These are phyloP conservation scores for Thoracochromis brauschi DNA, from an alignment of 2,113 vertebrate species.

Conservation along the genomic window DNA sequence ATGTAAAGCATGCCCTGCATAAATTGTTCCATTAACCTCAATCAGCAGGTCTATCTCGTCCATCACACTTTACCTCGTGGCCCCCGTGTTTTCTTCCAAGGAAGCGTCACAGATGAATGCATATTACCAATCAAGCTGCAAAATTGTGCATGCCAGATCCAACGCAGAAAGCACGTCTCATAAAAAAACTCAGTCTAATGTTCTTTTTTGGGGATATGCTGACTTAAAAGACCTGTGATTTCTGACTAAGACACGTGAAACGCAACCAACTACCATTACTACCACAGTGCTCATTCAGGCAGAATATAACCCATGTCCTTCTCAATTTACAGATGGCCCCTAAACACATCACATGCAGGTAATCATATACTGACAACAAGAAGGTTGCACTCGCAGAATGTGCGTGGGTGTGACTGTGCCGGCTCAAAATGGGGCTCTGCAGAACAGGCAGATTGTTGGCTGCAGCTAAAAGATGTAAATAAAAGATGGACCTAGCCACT, in stretches of 20 bases:
- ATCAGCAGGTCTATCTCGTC: constrained; percentile 48
- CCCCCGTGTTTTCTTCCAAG: neutral
- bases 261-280: neutral
- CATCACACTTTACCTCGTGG: constrained; percentile 10
- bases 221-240: neutral
- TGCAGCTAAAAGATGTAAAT: neutral
- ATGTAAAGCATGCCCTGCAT: constrained; percentile 49
- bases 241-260: neutral
- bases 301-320: neutral
- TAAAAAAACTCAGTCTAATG: neutral
- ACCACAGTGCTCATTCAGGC: neutral
- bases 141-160: neutral
- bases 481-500: neutral
- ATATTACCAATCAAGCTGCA: constrained; percentile 24
- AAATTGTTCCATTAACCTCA: constrained; percentile 69
- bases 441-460: neutral
- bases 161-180: neutral
- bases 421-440: neutral
- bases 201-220: neutral
- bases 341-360: neutral
- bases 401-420: neutral
- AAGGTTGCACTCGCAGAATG: neutral
- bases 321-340: neutral
- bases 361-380: neutral
- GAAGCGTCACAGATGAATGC: neutral